Percentiles rank a stretch among this genome's conserved stretches.
phyloP scores from a whole-genome alignment of 1,140 invertebrate genomes.

The Hylaeus anthracinus region DNA sequence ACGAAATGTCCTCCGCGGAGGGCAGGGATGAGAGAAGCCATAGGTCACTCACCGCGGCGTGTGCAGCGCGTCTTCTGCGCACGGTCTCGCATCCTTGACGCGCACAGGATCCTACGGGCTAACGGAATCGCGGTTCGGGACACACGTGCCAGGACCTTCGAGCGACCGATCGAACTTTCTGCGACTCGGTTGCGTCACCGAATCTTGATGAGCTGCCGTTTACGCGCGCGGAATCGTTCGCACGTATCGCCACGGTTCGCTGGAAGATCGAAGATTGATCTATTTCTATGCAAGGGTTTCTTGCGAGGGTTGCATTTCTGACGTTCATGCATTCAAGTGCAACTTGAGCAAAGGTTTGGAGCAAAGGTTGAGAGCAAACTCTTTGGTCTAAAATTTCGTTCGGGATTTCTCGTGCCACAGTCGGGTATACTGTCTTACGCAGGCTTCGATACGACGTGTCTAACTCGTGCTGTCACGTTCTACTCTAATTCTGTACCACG shows the following conservation, averaged over 20 bases:
- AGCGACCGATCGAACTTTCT: background rate
- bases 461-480: no score
- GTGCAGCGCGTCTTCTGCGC: slow-evolving; percentile 29
- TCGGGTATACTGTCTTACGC: no score
- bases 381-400: no score
- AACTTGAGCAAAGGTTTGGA: no score
- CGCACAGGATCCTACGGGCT: slow-evolving; percentile 61
- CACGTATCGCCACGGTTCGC: background rate
- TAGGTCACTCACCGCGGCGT: slow-evolving; percentile 78
- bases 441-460: no score
- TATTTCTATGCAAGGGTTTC: no score
- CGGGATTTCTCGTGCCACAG: no score
- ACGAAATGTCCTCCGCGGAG: slow-evolving; percentile 66
- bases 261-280: no score
- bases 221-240: background rate
- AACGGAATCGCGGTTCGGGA: slow-evolving; percentile 68
- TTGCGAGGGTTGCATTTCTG: no score
- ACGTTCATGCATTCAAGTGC: no score
- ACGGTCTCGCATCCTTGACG: slow-evolving; percentile 51
- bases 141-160: slow-evolving; percentile 64
- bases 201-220: slow-evolving; percentile 1
- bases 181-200: slow-evolving; percentile 3
- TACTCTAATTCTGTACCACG: no score
- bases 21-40: slow-evolving; percentile 64
- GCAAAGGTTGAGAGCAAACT: no score